These are phyloP conservation scores for Ginglymostoma cirratum DNA, from an alignment of 2,113 vertebrate genomes.

Conservation along the genomic window DNA sequence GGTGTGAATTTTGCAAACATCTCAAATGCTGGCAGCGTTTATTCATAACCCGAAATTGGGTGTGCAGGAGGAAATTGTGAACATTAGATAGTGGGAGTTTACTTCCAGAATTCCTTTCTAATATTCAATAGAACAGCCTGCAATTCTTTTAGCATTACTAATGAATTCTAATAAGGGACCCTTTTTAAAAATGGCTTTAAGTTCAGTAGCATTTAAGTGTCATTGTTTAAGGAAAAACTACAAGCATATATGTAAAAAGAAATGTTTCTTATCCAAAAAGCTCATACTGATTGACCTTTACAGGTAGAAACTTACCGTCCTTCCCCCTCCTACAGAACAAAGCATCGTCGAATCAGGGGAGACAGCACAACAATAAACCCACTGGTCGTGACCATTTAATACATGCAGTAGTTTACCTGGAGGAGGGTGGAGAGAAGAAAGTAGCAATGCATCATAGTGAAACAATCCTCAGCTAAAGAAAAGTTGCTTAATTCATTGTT, in stretches of 20 bases:
- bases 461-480: background rate
- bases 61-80: background rate
- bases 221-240: background rate
- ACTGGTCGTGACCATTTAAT: conserved; percentile 76
- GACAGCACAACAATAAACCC: conserved; percentile 86
- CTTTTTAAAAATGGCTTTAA: background rate
- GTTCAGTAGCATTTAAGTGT: background rate
- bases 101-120: background rate
- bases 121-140: background rate
- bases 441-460: background rate
- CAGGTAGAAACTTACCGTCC: conserved; percentile 68
- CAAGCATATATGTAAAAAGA: background rate
- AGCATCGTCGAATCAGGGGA: conserved; percentile 91
- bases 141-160: background rate
- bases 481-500: background rate
- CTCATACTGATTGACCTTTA: background rate
- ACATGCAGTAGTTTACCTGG: conserved; percentile 79
- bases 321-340: conserved; percentile 79
- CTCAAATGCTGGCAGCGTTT: background rate
- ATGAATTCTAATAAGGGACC: background rate
- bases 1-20: background rate
- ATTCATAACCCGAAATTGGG: background rate
- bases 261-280: background rate
- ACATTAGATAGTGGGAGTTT: background rate
- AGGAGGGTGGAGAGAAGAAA: conserved; percentile 4